phyloP scores from a whole-genome alignment of 1,140 invertebrate species.

The Thaumetopoea pityocampa region DNA sequence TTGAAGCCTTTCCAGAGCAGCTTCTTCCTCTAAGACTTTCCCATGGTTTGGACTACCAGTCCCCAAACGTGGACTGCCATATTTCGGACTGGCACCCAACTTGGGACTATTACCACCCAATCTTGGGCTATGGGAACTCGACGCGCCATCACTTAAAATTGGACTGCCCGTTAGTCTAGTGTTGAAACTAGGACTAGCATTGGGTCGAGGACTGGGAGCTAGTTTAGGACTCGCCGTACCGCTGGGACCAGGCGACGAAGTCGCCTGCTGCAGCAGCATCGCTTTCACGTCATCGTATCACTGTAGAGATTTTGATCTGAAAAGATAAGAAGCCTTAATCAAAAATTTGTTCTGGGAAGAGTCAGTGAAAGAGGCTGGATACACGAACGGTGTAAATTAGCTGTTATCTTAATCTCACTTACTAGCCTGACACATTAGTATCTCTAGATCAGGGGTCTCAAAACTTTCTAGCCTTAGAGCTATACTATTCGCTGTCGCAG shows the following conservation, averaged over 20 bases:
- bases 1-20: slow-evolving; percentile 72
- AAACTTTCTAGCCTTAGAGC: too few relatives aligned
- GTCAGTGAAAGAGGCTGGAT: too few relatives aligned
- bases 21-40: slow-evolving; percentile 50
- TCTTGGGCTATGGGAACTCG: slow-evolving; percentile 43
- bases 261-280: slow-evolving; percentile 70
- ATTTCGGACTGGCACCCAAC: slow-evolving; percentile 52
- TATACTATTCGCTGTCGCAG: too few relatives aligned
- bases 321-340: slow-evolving; percentile 20
- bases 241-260: slow-evolving; percentile 61
- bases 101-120: slow-evolving; percentile 45
- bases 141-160: slow-evolving; percentile 47
- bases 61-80: slow-evolving; percentile 47
- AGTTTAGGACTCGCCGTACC: slow-evolving; percentile 63
- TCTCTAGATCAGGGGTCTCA: too few relatives aligned
- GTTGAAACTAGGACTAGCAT: slow-evolving; percentile 44
- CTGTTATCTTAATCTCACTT: too few relatives aligned
- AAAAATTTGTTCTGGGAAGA: too few relatives aligned
- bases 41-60: slow-evolving; percentile 40
- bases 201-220: slow-evolving; percentile 38
- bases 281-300: slow-evolving; percentile 62
- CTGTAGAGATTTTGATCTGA: slow-evolving; percentile 44
- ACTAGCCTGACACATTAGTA: too few relatives aligned
- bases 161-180: slow-evolving; percentile 46
- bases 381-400: too few relatives aligned